Evolutionary conservation across 2,797 vertebrate species (phyloP).

Genomic region (Peromyscus nudipes): DNA sequence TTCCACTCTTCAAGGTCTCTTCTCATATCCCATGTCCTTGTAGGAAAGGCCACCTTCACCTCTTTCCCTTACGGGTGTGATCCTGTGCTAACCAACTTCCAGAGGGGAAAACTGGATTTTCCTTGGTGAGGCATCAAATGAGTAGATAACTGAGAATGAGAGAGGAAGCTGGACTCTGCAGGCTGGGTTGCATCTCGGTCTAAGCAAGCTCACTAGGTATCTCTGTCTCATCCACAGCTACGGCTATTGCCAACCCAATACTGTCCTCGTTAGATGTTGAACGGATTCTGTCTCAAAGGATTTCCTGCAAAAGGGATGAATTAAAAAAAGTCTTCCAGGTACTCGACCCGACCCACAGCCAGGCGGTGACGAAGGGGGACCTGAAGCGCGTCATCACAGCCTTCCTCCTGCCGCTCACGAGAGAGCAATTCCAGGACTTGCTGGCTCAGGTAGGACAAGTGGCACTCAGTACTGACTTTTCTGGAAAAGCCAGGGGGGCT

Average conservation of each 20-base stretch:
- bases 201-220: neutral
- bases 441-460: constrained; percentile 85
- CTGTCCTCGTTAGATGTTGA: constrained; percentile 84
- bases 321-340: constrained; percentile 86
- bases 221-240: constrained; percentile 77
- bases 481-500: fast-evolving
- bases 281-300: constrained; percentile 85
- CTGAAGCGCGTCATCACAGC: constrained; percentile 84
- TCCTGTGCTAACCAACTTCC: neutral
- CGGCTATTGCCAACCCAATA: constrained; percentile 79
- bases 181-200: too few species aligned
- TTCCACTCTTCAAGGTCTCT: neutral
- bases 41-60: neutral
- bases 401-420: constrained; percentile 86
- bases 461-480: neutral
- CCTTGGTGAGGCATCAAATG: too few species aligned
- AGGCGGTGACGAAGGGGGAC: constrained; percentile 86
- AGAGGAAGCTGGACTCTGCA: neutral
- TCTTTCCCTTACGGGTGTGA: neutral
- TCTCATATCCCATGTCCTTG: neutral
- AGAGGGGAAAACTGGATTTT: neutral
- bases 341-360: constrained; percentile 81
- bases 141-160: fast-evolving
- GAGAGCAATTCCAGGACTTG: constrained; percentile 85
- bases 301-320: constrained; percentile 83